Evolutionary conservation across 2,797 vertebrate genomes (phyloP).

Genomic region (Acrocephalus scirpaceus): DNA sequence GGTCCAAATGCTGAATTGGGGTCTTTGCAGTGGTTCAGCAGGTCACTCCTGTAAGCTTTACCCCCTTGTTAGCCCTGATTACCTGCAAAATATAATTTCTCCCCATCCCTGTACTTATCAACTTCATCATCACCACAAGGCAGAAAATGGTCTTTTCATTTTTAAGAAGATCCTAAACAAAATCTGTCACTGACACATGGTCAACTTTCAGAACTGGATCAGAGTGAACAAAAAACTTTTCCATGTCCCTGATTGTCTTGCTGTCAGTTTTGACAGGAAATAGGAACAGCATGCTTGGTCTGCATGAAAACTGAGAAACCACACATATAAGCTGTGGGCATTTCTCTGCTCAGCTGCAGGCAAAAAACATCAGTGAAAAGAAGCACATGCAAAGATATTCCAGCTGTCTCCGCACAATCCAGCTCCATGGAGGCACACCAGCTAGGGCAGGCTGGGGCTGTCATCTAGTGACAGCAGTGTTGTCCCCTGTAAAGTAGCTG

Average conservation of each 20-base stretch:
- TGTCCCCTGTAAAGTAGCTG: not conserved
- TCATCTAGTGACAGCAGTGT: rapidly evolving
- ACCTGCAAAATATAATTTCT: not conserved
- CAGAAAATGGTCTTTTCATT: not conserved
- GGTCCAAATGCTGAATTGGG: not conserved
- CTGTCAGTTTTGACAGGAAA: not conserved
- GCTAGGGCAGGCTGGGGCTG: not conserved
- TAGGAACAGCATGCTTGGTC: not conserved
- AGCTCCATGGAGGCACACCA: not conserved
- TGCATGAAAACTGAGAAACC: not conserved
- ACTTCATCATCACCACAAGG: not conserved
- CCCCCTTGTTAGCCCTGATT: not conserved
- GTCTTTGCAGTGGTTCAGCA: not conserved
- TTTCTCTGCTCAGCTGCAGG: not conserved
- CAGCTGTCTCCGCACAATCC: not conserved
- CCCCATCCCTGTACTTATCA: not conserved
- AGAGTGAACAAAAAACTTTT: not conserved
- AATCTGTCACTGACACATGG: not conserved
- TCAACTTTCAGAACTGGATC: not conserved
- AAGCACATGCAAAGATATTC: not conserved
- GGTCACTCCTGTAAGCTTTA: not conserved
- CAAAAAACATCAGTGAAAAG: not conserved
- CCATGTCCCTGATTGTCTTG: not conserved
- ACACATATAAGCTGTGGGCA: not conserved
- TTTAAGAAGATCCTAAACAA: not conserved